A percentile compares a stretch with the other conserved stretches of the same genome.
These are phyloP conservation scores for Mobula hypostoma DNA, from an alignment of 2,113 vertebrate species.

Conservation along the genomic window DNA sequence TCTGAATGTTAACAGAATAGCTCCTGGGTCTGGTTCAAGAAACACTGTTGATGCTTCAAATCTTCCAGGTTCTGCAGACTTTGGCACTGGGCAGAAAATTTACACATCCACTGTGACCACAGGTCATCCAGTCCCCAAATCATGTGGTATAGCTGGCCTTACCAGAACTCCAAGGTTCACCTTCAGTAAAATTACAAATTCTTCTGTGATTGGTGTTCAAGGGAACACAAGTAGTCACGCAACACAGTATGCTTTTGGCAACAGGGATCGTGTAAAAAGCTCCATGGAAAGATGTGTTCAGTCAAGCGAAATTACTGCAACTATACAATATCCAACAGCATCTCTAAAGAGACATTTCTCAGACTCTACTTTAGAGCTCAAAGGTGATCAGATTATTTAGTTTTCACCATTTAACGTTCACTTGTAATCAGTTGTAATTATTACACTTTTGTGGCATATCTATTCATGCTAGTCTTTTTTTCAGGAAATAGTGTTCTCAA, in stretches of 20 bases:
- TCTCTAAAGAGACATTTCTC: slow-evolving; percentile 68
- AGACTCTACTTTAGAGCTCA: slow-evolving; percentile 56
- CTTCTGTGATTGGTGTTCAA: slow-evolving; percentile 40
- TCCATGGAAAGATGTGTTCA: slow-evolving; percentile 47
- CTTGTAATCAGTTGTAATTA: neutral
- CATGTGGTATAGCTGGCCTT: slow-evolving; percentile 44
- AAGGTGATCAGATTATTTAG: slow-evolving; percentile 59
- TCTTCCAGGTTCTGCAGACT: neutral
- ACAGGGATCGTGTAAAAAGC: slow-evolving; percentile 41
- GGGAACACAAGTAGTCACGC: slow-evolving; percentile 43
- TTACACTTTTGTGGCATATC: neutral
- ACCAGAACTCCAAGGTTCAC: slow-evolving; percentile 49
- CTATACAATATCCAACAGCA: slow-evolving; percentile 43
- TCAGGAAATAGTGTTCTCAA: neutral
- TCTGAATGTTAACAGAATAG: neutral
- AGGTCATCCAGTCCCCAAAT: slow-evolving; percentile 32
- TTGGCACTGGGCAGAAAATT: neutral
- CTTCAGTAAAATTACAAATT: slow-evolving; percentile 53
- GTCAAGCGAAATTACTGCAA: slow-evolving; percentile 40
- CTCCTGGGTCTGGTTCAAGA: neutral
- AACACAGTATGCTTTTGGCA: slow-evolving; percentile 41
- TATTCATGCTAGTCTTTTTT: neutral
- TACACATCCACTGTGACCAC: no score
- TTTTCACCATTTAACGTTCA: neutral
- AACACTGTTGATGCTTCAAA: neutral